Conservation (phyloP, 2,797 vertebrate genomes). For the Syncerus caffer region DNA sequence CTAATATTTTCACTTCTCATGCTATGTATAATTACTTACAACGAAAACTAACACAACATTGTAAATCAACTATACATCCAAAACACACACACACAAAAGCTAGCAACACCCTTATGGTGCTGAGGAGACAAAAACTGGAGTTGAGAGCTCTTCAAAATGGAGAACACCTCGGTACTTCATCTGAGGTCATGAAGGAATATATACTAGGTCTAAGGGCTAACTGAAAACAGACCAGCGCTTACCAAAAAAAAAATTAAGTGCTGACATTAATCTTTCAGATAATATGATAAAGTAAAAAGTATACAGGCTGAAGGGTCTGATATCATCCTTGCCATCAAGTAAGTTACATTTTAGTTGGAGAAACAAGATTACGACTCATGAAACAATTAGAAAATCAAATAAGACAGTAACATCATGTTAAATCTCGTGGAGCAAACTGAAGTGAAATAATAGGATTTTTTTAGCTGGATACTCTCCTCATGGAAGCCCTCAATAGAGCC, state of each 20-base stretch:
- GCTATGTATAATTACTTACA: not conserved
- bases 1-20: not conserved
- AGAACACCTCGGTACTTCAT: not conserved
- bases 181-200: not conserved
- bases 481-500: not conserved
- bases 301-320: not conserved
- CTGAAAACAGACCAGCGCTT: not conserved
- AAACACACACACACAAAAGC: not conserved
- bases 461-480: not conserved
- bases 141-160: not conserved
- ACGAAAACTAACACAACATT: not conserved
- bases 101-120: not conserved
- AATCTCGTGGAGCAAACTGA: not conserved
- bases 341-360: slow-evolving; percentile 12
- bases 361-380: not conserved
- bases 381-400: slow-evolving; percentile 21
- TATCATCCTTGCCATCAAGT: not conserved
- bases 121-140: not conserved
- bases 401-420: not conserved
- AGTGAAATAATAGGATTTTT: not conserved
- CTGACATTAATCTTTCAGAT: not conserved
- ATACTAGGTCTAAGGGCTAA: not conserved
- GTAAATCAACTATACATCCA: not conserved
- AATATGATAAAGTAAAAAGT: not conserved
- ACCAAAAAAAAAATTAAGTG: not conserved